Evolutionary conservation across 2,888 invertebrate species (phyloP).

Genomic region (Temnothorax ravouxi): DNA sequence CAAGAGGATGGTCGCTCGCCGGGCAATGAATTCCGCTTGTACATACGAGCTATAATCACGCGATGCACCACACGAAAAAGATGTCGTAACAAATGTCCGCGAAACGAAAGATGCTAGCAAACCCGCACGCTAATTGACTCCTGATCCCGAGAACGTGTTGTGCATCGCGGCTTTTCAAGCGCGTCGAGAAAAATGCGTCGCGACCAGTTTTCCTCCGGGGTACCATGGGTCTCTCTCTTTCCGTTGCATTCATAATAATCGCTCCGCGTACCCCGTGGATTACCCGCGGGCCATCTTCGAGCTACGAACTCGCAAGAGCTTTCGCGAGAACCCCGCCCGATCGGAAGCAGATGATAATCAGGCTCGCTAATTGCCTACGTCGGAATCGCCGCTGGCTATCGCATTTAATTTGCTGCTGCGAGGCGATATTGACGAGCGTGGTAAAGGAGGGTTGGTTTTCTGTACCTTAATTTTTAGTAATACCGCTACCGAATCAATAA

Average conservation of each 20-base stretch:
- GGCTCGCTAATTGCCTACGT: background rate
- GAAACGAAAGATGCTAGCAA: constrained; percentile 27
- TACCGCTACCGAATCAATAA: background rate
- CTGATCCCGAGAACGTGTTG: constrained; percentile 24
- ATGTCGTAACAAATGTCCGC: constrained; percentile 32
- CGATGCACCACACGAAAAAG: constrained; percentile 10
- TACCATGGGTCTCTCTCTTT: background rate
- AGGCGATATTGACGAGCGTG: background rate
- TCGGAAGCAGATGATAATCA: constrained; percentile 29
- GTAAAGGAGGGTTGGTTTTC: background rate
- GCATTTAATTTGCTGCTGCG: background rate
- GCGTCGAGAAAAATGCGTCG: constrained; percentile 10
- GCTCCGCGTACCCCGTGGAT: background rate
- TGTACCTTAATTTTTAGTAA: background rate
- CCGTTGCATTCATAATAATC: constrained; percentile 27
- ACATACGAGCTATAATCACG: constrained; percentile 5
- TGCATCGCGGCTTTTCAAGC: background rate
- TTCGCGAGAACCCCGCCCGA: background rate
- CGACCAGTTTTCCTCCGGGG: background rate
- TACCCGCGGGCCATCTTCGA: background rate
- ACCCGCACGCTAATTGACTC: constrained; percentile 20
- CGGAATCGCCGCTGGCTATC: background rate
- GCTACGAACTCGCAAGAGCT: background rate
- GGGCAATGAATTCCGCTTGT: background rate
- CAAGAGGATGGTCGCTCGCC: background rate